Conservation (phyloP, 2,888 invertebrate genomes). For the Acronicta alni region DNA sequence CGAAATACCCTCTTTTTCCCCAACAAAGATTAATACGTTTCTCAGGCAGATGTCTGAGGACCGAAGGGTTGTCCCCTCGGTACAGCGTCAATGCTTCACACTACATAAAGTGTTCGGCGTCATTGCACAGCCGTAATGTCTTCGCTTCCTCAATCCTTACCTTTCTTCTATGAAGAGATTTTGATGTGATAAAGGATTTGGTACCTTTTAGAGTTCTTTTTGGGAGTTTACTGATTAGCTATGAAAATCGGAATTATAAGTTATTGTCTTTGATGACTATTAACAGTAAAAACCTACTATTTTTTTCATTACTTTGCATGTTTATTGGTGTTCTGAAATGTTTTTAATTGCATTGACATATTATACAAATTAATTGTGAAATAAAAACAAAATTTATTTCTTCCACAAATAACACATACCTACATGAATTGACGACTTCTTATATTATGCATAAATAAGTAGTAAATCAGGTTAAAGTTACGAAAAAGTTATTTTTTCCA, state of each 20-base stretch:
- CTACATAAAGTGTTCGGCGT: conserved; percentile 82
- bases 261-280: too few relatives aligned
- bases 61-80: conserved; percentile 67
- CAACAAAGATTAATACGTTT: conserved; percentile 56
- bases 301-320: too few relatives aligned
- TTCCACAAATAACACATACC: too few relatives aligned
- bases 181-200: conserved; percentile 53
- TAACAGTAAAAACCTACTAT: too few relatives aligned
- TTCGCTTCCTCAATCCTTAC: conserved; percentile 60
- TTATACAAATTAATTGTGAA: too few relatives aligned
- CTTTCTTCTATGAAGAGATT: conserved; percentile 58
- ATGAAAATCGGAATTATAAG: not conserved
- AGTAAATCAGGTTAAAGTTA: too few relatives aligned
- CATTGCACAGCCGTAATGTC: conserved; percentile 76
- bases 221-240: conserved; percentile 32
- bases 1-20: conserved; percentile 46
- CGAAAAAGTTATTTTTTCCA: too few relatives aligned
- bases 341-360: too few relatives aligned
- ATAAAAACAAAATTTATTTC: too few relatives aligned
- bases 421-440: too few relatives aligned
- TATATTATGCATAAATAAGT: too few relatives aligned
- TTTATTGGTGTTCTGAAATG: too few relatives aligned
- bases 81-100: conserved; percentile 79
- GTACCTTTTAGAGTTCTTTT: conserved; percentile 22
- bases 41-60: conserved; percentile 62